These are phyloP conservation scores for Chloebia gouldiae DNA, from an alignment of 2,113 vertebrate species.

Conservation along the genomic window DNA sequence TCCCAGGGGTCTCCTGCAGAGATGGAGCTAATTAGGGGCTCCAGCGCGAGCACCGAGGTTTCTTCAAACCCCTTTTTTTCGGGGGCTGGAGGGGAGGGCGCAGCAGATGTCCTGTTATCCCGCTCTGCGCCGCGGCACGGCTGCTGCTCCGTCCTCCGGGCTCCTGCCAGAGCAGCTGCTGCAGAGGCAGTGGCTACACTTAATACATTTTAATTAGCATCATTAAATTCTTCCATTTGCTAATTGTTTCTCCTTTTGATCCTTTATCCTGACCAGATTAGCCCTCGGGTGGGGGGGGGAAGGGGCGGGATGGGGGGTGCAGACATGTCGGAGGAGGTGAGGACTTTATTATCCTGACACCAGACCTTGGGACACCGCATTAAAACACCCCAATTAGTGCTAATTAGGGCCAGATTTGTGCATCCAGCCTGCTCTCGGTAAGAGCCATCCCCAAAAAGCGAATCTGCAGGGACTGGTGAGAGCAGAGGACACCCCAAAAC, in stretches of 20 bases:
- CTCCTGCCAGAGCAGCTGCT: constrained; percentile 55
- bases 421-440: background rate
- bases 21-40: constrained; percentile 59
- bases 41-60: background rate
- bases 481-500: fast-evolving
- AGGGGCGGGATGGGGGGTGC: background rate
- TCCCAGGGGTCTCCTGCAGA: constrained; percentile 50
- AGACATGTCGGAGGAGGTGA: background rate
- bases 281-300: background rate
- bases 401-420: background rate
- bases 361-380: background rate
- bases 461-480: background rate
- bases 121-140: background rate
- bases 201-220: constrained; percentile 67
- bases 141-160: background rate
- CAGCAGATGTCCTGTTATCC: constrained; percentile 47
- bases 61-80: background rate
- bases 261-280: constrained; percentile 31
- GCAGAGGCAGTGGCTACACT: constrained; percentile 46
- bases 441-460: background rate
- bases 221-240: constrained; percentile 57
- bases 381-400: background rate
- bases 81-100: background rate
- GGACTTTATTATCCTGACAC: background rate
- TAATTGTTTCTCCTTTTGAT: constrained; percentile 64